Conservation (phyloP, 2,113 vertebrate genomes). For the Oreochromis niloticus region DNA sequence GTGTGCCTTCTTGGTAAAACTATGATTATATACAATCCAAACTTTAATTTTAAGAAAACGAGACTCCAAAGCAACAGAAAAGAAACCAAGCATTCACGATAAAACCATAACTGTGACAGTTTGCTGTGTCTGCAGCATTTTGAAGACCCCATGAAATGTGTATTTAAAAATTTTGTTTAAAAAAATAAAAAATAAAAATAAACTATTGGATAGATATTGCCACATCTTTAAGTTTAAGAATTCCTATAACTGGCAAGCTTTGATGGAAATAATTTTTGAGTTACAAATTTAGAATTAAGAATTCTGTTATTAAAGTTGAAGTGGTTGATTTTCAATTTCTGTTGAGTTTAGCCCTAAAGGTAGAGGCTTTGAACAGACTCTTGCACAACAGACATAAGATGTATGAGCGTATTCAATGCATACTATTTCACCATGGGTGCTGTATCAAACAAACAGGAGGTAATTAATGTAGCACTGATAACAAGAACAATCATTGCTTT, state of each 20-base stretch:
- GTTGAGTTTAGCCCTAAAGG: background rate
- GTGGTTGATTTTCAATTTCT: background rate
- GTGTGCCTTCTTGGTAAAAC: background rate
- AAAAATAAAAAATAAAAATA: background rate
- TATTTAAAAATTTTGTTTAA: background rate
- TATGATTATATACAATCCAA: background rate
- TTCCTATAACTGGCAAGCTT: background rate
- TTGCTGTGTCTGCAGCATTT: background rate
- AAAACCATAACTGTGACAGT: background rate
- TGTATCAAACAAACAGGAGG: background rate
- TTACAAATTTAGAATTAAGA: background rate
- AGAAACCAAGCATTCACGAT: background rate
- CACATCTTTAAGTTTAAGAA: background rate
- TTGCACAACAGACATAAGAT: background rate
- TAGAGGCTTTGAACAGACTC: background rate
- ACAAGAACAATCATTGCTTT: background rate
- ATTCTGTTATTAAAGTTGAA: background rate
- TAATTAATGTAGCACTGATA: slow-evolving; percentile 13
- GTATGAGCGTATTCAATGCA: background rate
- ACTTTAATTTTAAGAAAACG: background rate
- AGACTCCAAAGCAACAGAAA: background rate
- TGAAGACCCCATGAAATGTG: background rate
- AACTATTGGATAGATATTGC: background rate
- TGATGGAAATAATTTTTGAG: background rate
- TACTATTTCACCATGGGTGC: background rate